Percentiles rank a stretch among this genome's conserved stretches.
phyloP scores from a whole-genome alignment of 2,113 vertebrate genomes.

The Cebus imitator region DNA sequence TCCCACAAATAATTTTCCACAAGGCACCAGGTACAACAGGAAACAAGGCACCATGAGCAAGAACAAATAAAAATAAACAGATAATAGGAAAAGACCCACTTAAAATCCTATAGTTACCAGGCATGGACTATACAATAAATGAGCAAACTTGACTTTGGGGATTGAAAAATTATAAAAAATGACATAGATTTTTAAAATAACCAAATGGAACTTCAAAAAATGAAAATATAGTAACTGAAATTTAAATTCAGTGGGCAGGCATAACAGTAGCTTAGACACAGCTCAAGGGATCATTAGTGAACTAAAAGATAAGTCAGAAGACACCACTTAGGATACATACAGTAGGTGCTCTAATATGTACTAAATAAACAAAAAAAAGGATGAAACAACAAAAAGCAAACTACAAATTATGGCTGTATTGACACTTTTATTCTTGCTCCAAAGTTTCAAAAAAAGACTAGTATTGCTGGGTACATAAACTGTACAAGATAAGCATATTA shows the following conservation, averaged over 20 bases:
- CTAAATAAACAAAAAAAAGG: slow-evolving; percentile 8
- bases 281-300: background rate
- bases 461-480: background rate
- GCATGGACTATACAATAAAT: background rate
- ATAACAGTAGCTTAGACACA: background rate
- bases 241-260: background rate
- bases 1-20: slow-evolving; percentile 9
- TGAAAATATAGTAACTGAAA: slow-evolving; percentile 23
- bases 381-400: background rate
- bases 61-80: background rate
- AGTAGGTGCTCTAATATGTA: background rate
- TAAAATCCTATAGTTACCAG: background rate
- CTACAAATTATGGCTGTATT: background rate
- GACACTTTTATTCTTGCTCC: background rate
- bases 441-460: background rate
- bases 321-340: background rate
- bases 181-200: background rate
- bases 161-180: slow-evolving; percentile 12
- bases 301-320: background rate
- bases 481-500: background rate
- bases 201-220: slow-evolving; percentile 7
- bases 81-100: background rate
- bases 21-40: background rate
- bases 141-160: background rate
- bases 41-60: slow-evolving; percentile 26